Evolutionary conservation across 1,140 invertebrate species (phyloP), one percentile per base, ranked within the genome.

Genomic region (Conus betulinus): DNA sequence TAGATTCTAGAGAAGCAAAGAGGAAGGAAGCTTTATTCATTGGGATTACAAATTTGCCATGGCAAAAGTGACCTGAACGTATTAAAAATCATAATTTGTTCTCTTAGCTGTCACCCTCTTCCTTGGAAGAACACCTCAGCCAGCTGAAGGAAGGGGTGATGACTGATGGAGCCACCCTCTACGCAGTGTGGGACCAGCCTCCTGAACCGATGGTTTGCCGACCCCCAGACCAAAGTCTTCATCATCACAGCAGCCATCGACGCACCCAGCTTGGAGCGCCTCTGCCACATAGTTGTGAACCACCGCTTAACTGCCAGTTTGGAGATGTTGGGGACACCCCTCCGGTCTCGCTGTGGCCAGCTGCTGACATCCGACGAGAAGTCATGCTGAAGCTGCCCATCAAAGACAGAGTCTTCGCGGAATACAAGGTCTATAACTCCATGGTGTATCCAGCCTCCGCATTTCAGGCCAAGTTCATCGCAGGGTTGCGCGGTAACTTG

Each of bases 201-300:
- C 39, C 88, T 94, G 4, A 85, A 93, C 82, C 85, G 89, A 25
- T 94, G 93, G 91, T 91, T 94, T 17, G 81, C 90, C 20, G 89
- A 92, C 71, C 82, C 90, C 7, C 67, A 90, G 6, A 87, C 89
- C 52, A 91, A 90, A 79, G 91, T 93, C 5, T 94, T 90, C 87
- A 90, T 94, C n/a, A 90, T 91, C 23, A 91, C 93, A 15, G 91
- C 93, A 51, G 89, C 88, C 27, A 90, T 94, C 51, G 93, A 94
- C 88, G 51, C 78, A 3, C 84, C 87, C 15, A 90, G 93, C 51
- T 87, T 94, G 52, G 79, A 88, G 51, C 91, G 93, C 81, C 67
- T 94, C 17, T 92, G 91, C 83, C 84, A 92, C 15, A 87, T 92
- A 15, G 87, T 93, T 53, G 82, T 94, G 13, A 88, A 92, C 74